Percentiles rank a stretch among this genome's conserved stretches.
These are phyloP conservation scores for Lepeophtheirus nordmannii DNA, from an alignment of 2,888 invertebrate species.

Conservation along the genomic window DNA sequence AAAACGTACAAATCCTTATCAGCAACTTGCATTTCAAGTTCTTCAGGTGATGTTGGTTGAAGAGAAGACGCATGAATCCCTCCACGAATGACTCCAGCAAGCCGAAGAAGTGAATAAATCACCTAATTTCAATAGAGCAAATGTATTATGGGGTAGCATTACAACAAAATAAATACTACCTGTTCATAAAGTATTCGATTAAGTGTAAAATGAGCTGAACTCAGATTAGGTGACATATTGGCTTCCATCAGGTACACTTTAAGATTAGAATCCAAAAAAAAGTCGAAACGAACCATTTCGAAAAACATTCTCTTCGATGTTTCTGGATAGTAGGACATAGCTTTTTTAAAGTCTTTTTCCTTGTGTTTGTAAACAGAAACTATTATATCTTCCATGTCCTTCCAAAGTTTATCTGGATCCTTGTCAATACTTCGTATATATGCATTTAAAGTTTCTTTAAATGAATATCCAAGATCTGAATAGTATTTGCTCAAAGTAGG, in stretches of 20 bases:
- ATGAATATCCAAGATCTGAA: constrained; percentile 42
- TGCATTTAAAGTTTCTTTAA: constrained; percentile 22
- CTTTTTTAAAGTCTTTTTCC: constrained; percentile 35
- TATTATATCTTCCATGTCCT: constrained; percentile 12
- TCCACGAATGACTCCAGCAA: constrained; percentile 49
- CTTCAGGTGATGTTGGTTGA: constrained; percentile 32
- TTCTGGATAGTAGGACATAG: constrained; percentile 33
- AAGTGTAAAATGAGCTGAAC: constrained; percentile 75
- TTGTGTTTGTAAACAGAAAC: constrained; percentile 3
- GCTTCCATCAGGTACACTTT: constrained; percentile 82
- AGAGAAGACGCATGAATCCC: constrained; percentile 23
- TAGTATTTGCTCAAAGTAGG: constrained; percentile 56
- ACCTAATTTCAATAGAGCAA: constrained; percentile 41
- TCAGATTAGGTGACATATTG: constrained; percentile 95
- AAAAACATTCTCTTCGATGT: constrained; percentile 55
- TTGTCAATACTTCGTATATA: constrained; percentile 18
- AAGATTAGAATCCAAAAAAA: constrained; percentile 70
- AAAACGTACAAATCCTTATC: constrained; percentile 63
- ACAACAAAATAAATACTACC: not conserved
- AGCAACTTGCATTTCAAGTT: constrained; percentile 51
- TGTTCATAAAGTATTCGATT: constrained; percentile 65
- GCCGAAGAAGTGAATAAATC: constrained; percentile 58
- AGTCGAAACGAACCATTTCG: constrained; percentile 85
- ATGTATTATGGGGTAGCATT: not conserved
- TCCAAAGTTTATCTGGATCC: constrained; percentile 18